A percentile compares a stretch with the other conserved stretches of the same genome.
These are phyloP conservation scores for Digitonthophagus gazella DNA, from an alignment of 2,888 invertebrate species.

Conservation along the genomic window DNA sequence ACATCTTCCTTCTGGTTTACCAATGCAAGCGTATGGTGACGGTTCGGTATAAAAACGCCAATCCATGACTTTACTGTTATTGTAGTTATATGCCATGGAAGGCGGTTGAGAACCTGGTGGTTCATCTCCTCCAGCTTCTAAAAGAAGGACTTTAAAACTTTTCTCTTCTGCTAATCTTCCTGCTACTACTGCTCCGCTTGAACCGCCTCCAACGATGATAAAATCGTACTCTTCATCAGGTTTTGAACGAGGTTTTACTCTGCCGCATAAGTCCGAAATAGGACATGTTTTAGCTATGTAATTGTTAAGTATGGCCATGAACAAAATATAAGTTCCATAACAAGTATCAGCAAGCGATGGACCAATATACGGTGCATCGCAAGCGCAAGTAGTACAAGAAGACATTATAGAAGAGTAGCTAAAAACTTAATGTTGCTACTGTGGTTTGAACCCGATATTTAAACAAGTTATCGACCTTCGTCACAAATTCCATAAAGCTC, in stretches of 20 bases:
- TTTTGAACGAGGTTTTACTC: slow-evolving; percentile 52
- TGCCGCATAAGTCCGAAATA: slow-evolving; percentile 60
- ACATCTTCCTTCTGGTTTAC: slow-evolving; percentile 56
- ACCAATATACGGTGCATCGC: slow-evolving; percentile 57
- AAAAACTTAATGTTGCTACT: too few relatives aligned
- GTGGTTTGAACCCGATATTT: not conserved
- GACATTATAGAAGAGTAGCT: not conserved
- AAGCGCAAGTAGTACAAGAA: slow-evolving; percentile 48
- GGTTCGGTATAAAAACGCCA: slow-evolving; percentile 68
- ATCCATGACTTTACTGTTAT: slow-evolving; percentile 61
- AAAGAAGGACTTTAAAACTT: slow-evolving; percentile 56
- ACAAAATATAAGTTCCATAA: slow-evolving; percentile 59
- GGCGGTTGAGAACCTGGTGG: slow-evolving; percentile 61
- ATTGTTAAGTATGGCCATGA: slow-evolving; percentile 65
- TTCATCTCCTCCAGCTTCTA: slow-evolving; percentile 73
- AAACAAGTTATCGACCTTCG: not conserved
- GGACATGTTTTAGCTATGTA: slow-evolving; percentile 60
- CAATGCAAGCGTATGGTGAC: slow-evolving; percentile 62
- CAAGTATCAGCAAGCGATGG: slow-evolving; percentile 60
- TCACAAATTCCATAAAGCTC: not conserved
- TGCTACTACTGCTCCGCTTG: slow-evolving; percentile 65
- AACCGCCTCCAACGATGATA: slow-evolving; percentile 65
- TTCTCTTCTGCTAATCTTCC: slow-evolving; percentile 63
- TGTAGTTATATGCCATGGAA: slow-evolving; percentile 65
- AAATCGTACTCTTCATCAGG: slow-evolving; percentile 63